phyloP scores from a whole-genome alignment of 1,140 invertebrate genomes.

The Drosophila santomea region DNA sequence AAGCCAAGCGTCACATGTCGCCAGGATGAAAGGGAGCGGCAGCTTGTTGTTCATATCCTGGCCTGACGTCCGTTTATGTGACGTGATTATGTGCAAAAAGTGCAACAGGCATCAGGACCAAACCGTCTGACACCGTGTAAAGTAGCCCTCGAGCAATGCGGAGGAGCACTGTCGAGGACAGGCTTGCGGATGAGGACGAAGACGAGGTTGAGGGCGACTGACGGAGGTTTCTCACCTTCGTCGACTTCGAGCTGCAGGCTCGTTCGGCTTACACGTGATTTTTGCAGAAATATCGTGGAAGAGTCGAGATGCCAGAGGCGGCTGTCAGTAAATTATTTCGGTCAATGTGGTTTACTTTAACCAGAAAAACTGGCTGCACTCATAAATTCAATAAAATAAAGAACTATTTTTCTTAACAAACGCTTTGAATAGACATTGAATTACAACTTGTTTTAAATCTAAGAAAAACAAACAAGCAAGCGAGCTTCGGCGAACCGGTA shows the following conservation, averaged over 20 bases:
- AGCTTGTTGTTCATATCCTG: slow-evolving; percentile 64
- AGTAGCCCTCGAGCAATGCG: slow-evolving; percentile 63
- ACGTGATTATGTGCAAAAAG: slow-evolving; percentile 80
- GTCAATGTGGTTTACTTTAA: slow-evolving; percentile 25
- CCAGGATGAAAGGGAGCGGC: slow-evolving; percentile 36
- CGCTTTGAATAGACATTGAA: too few relatives aligned
- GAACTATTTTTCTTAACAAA: too few relatives aligned
- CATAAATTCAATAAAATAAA: neutral
- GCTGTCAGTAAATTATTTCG: slow-evolving; percentile 21
- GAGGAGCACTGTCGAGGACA: neutral
- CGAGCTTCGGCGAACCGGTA: too few relatives aligned
- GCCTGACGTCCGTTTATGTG: slow-evolving; percentile 71
- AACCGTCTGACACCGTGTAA: slow-evolving; percentile 45
- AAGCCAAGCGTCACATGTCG: slow-evolving; percentile 79
- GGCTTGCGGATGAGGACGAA: neutral
- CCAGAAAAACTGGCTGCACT: neutral
- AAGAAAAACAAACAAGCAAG: too few relatives aligned
- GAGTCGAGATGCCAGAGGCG: slow-evolving; percentile 8
- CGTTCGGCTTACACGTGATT: slow-evolving; percentile 46
- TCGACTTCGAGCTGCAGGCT: slow-evolving; percentile 41
- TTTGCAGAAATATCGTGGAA: slow-evolving; percentile 27
- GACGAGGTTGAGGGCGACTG: slow-evolving; percentile 20
- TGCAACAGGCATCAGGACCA: slow-evolving; percentile 68
- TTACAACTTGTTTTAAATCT: too few relatives aligned
- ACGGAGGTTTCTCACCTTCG: slow-evolving; percentile 50